These are phyloP conservation scores for Terebella lapidaria DNA, from an alignment of 2,888 invertebrate species.

Conservation along the genomic window DNA sequence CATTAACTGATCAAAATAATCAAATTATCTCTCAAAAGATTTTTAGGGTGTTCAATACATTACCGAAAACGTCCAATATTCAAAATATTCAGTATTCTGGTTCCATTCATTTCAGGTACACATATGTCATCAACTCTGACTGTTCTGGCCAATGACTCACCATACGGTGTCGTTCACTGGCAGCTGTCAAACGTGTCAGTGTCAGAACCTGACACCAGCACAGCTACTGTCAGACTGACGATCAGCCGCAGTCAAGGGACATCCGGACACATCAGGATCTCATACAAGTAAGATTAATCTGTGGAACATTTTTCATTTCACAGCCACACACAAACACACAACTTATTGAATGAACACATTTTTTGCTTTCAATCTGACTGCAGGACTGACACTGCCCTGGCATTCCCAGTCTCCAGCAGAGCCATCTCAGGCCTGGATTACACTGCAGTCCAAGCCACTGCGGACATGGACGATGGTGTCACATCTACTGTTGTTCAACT, in stretches of 20 bases:
- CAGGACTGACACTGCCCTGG: slow-evolving; percentile 6
- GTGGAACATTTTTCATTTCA: neutral
- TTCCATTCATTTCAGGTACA: too few relatives aligned
- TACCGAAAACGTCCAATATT: too few relatives aligned
- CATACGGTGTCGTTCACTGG: slow-evolving; percentile 48
- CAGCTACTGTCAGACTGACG: slow-evolving; percentile 28
- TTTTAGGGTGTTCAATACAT: too few relatives aligned
- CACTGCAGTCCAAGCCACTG: slow-evolving; percentile 35
- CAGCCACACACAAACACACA: neutral
- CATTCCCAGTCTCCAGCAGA: neutral
- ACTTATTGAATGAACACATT: too few relatives aligned
- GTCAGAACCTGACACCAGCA: slow-evolving; percentile 37
- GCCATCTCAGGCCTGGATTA: slow-evolving; percentile 42
- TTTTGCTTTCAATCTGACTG: neutral
- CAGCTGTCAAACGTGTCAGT: slow-evolving; percentile 27
- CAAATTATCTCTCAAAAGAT: too few relatives aligned
- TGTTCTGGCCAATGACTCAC: slow-evolving; percentile 48
- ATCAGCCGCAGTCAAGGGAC: slow-evolving; percentile 42
- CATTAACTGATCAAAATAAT: too few relatives aligned
- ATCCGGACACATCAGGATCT: slow-evolving; percentile 34
- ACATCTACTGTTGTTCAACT: slow-evolving; percentile 35
- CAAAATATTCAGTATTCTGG: too few relatives aligned
- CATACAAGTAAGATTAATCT: slow-evolving; percentile 41
- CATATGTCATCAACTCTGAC: too few relatives aligned
- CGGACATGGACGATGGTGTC: slow-evolving; percentile 34